Evolutionary conservation across 1,140 invertebrate species (phyloP), one percentile per base, ranked within the genome.

Genomic region (Drosophila albomicans): DNA sequence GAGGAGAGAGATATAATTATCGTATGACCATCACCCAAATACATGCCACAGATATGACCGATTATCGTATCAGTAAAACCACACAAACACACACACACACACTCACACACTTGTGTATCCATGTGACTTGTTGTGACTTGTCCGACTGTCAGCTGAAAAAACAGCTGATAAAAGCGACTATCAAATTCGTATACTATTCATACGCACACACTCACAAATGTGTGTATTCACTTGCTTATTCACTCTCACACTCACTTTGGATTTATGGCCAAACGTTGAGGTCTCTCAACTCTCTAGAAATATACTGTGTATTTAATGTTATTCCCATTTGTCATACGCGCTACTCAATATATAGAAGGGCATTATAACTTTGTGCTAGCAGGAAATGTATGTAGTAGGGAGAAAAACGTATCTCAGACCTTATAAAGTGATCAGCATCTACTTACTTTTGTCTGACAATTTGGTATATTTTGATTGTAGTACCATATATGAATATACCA

Each of bases 91-190:
- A 51, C 41, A 69, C 16, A 25, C 3, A 5, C 35, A 2, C 11
- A 11, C 10, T n/a, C 3, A 5, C 35, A 2, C 11, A 11, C 10
- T n/a, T 74, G 72, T 75, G 66, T 62, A 79, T 81, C 57, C 82
- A 85, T 81, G 82, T 81, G 82, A 78, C 77, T 46, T 8, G 8
- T 32, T 49, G 25, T 38, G 46, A 13, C 16, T 32, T 13, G 59
- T 64, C 67, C 67, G 59, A 10, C 38, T 49, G 65, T 62, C 70
- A 67, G 71, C 71, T 68, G 71, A 57, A 71, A 77, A 54, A 54
- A 65, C 75, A 86, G 70, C 78, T 86, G 82, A 86, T 82, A 87
- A 82, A 63, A 45, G 28, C 46, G 49, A 16, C 16, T 64, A 67
- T 71, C 59, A 70, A 68, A 43, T 38, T 38, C 0, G 35, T 38